A percentile compares a stretch with the other conserved stretches of the same genome.
Evolutionary conservation across 1,140 invertebrate species (phyloP).

Genomic region (Rhizoglyphus robini): DNA sequence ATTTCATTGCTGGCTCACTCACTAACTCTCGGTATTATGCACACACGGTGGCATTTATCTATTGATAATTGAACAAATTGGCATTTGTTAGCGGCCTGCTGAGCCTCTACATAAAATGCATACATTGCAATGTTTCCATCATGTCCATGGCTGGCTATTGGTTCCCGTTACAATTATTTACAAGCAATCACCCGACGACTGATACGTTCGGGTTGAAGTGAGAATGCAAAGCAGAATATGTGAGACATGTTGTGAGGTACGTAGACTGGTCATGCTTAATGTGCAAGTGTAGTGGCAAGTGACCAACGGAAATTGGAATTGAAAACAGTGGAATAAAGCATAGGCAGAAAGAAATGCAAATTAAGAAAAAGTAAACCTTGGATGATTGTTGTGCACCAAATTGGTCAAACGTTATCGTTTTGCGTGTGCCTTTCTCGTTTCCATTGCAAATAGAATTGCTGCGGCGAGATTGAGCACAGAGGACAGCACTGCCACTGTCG

Average conservation of each 20-base stretch:
- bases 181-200: too few species aligned
- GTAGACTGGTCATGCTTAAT: too few species aligned
- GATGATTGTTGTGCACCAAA: conserved; percentile 30
- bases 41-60: too few species aligned
- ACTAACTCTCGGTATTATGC: too few species aligned
- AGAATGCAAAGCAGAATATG: background rate
- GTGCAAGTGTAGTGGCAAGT: background rate
- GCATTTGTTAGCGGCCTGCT: too few species aligned
- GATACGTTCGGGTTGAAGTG: too few species aligned
- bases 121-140: too few species aligned
- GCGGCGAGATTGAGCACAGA: conserved; percentile 59
- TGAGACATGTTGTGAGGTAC: background rate
- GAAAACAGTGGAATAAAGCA: background rate
- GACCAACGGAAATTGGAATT: background rate
- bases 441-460: conserved; percentile 32
- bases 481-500: conserved; percentile 66
- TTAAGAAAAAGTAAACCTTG: conserved; percentile 22
- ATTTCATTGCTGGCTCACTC: too few species aligned
- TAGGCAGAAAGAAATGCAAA: background rate
- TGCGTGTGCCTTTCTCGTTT: conserved; percentile 23
- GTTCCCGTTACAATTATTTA: too few species aligned
- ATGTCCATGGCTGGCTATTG: too few species aligned
- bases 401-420: conserved; percentile 25
- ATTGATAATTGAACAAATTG: too few species aligned
- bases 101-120: too few species aligned